Conservation (phyloP, 2,113 vertebrate genomes). For the Hippotragus niger region DNA sequence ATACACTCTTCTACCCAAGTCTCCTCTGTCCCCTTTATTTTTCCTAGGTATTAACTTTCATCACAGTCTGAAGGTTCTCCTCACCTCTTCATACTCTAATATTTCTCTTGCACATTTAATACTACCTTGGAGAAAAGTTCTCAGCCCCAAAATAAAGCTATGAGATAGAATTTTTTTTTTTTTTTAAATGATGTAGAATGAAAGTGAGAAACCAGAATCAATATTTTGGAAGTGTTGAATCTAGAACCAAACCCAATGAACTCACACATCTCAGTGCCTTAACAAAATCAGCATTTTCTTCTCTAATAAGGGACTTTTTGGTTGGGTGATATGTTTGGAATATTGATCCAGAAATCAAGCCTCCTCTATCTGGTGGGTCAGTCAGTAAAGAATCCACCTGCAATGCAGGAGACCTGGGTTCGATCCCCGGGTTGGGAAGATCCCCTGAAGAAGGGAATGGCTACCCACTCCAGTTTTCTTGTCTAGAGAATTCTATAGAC, state of each 20-base stretch:
- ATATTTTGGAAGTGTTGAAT: background rate
- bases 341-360: background rate
- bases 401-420: background rate
- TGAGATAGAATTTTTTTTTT: background rate
- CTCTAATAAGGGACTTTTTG: background rate
- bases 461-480: background rate
- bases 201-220: background rate
- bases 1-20: background rate
- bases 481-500: background rate
- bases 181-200: background rate
- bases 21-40: background rate
- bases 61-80: background rate
- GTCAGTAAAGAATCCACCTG: background rate
- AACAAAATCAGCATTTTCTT: background rate
- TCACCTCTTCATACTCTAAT: background rate
- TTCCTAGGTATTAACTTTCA: background rate
- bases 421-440: background rate
- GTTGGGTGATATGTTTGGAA: background rate
- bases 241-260: background rate
- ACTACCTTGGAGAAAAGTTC: background rate
- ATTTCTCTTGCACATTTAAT: background rate
- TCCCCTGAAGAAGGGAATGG: accelerated
- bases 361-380: background rate
- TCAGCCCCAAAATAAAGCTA: background rate
- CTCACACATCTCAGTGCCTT: background rate